Evolutionary conservation across 2,797 vertebrate genomes (phyloP).

Genomic region (Mustela erminea): DNA sequence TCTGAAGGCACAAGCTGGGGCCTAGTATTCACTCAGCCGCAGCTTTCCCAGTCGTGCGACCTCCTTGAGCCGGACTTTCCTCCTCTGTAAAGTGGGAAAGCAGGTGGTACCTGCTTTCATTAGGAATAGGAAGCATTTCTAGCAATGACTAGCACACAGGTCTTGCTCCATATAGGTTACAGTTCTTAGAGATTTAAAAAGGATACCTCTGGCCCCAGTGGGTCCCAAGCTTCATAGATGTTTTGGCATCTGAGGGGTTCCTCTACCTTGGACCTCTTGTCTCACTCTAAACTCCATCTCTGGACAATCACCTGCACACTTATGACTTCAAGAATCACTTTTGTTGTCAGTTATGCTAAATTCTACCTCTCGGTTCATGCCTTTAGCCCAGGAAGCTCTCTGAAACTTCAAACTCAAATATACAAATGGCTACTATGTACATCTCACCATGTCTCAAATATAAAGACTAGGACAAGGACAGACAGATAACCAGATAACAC

Average conservation of each 20-base stretch:
- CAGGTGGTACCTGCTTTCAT: background rate
- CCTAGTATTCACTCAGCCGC: background rate
- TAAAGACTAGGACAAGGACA: background rate
- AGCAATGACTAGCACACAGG: background rate
- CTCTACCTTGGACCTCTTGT: background rate
- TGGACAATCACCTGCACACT: background rate
- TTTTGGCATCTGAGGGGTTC: background rate
- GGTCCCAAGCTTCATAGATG: background rate
- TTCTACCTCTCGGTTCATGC: background rate
- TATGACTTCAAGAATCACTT: background rate
- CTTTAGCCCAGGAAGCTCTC: background rate
- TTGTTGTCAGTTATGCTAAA: background rate
- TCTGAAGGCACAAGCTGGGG: background rate
- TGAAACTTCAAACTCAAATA: background rate
- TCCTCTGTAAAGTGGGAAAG: background rate
- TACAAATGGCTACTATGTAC: background rate
- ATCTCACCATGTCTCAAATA: background rate
- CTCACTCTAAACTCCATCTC: background rate
- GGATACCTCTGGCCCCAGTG: background rate
- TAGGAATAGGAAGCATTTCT: background rate
- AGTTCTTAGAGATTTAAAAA: background rate
- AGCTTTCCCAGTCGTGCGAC: background rate
- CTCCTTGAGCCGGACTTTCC: background rate
- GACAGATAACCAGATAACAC: background rate
- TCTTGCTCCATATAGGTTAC: background rate